A percentile compares a stretch with the other conserved stretches of the same genome.
Evolutionary conservation across 2,797 vertebrate species (phyloP).

Genomic region (Holocentrus rufus): DNA sequence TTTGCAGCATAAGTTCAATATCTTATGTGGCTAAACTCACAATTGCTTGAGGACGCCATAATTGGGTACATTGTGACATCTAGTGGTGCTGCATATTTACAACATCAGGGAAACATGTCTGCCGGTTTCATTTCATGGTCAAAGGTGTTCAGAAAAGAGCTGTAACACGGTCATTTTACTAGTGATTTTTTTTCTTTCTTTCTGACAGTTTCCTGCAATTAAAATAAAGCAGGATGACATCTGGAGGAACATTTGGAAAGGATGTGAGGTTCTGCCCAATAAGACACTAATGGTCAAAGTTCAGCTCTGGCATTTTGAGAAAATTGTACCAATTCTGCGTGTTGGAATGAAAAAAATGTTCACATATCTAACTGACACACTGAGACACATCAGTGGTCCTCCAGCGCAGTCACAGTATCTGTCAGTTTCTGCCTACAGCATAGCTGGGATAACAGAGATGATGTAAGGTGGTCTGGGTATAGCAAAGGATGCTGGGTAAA

Average conservation of each 20-base stretch:
- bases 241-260: too few relatives aligned
- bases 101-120: background rate
- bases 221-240: background rate
- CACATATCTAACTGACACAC: too few relatives aligned
- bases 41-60: background rate
- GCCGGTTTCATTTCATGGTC: background rate
- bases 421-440: constrained; percentile 73
- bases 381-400: constrained; percentile 78
- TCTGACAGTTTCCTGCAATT: background rate
- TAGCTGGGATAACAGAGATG: constrained; percentile 67
- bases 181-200: background rate
- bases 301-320: background rate
- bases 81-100: constrained; percentile 63
- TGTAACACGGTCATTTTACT: background rate
- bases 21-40: background rate
- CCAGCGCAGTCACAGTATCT: constrained; percentile 82
- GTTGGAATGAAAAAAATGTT: background rate
- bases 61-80: constrained; percentile 71
- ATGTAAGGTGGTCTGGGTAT: constrained; percentile 71
- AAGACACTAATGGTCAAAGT: background rate
- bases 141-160: background rate
- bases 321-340: background rate
- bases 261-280: too few relatives aligned
- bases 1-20: constrained; percentile 4
- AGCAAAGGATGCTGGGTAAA: constrained; percentile 51